Conservation (phyloP, 2,113 vertebrate species). For the Peromyscus californicus region DNA sequence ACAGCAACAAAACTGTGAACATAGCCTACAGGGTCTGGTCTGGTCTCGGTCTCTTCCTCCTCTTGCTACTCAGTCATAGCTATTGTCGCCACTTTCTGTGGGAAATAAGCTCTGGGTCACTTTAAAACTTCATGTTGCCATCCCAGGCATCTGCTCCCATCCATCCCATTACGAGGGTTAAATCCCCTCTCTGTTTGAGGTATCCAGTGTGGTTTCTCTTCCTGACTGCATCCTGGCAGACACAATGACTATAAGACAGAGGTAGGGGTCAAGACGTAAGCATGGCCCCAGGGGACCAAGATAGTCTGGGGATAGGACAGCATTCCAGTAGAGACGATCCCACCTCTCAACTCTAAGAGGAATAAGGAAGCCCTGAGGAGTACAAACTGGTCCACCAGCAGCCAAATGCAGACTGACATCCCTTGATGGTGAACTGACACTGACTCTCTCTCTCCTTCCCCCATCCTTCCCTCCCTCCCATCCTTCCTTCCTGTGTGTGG, state of each 20-base stretch:
- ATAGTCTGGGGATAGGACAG: neutral
- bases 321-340: neutral
- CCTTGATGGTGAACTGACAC: too few species aligned
- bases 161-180: too few species aligned
- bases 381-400: neutral
- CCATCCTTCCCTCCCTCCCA: neutral
- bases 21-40: neutral
- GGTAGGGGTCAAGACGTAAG: neutral
- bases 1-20: neutral
- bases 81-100: neutral
- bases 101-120: neutral
- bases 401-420: neutral
- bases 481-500: neutral
- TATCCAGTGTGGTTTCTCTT: neutral
- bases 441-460: neutral
- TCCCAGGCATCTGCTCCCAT: neutral
- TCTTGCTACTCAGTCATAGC: too few species aligned
- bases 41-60: neutral
- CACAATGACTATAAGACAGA: neutral
- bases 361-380: neutral
- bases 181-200: neutral
- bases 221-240: neutral
- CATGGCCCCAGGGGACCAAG: neutral
- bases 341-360: neutral
- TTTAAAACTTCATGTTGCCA: neutral